Conservation (phyloP, 2,113 vertebrate genomes). For the Phycodurus eques region DNA sequence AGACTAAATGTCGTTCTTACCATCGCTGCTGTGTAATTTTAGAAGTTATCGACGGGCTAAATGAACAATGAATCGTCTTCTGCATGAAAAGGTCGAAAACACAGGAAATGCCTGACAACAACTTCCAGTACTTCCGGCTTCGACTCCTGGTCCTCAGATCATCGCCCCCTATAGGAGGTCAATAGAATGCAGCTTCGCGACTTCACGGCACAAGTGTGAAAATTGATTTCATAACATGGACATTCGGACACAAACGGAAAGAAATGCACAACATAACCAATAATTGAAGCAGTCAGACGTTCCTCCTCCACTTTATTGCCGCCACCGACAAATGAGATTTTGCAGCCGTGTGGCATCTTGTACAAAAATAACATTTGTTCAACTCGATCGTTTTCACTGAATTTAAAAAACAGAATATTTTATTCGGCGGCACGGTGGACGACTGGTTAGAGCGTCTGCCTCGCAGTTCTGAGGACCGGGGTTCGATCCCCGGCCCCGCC, state of each 20-base stretch:
- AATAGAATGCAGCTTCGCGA: neutral
- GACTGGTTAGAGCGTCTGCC: too few species aligned
- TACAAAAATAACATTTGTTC: constrained; percentile 99
- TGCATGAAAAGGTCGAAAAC: neutral
- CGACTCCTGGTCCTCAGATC: too few species aligned
- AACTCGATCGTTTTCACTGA: constrained; percentile 88
- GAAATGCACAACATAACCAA: neutral
- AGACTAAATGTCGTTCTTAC: constrained; percentile 12
- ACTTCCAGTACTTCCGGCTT: neutral
- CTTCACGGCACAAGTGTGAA: neutral
- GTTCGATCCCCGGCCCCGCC: too few species aligned
- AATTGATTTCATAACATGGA: neutral
- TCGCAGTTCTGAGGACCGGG: too few species aligned
- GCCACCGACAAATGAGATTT: constrained; percentile 99
- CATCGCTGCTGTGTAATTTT: constrained; percentile 16
- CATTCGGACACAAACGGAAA: neutral
- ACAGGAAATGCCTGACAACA: constrained; percentile 3
- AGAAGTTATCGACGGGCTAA: too few species aligned
- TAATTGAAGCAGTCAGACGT: neutral
- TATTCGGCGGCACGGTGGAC: too few species aligned
- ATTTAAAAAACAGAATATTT: constrained; percentile 32
- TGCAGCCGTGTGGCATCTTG: constrained; percentile 98
- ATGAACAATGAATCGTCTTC: neutral
- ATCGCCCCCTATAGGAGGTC: constrained; percentile 10
- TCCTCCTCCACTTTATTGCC: constrained; percentile 99